A percentile compares a stretch with the other conserved stretches of the same genome.
These are phyloP conservation scores for Pelobates fuscus DNA, from an alignment of 2,113 vertebrate genomes.

Conservation along the genomic window DNA sequence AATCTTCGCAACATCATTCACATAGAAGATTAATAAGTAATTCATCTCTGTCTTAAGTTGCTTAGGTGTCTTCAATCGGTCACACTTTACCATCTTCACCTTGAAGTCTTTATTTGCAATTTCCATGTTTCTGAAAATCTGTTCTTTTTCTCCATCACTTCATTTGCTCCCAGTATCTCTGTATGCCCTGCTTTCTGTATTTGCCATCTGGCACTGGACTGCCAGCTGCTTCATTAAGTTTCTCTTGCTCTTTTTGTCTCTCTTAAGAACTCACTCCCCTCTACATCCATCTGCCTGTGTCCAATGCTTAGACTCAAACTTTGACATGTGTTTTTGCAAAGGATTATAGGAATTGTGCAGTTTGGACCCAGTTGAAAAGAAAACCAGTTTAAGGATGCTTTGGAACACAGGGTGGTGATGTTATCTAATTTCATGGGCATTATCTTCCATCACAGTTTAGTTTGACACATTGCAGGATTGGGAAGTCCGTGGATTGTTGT, in stretches of 20 bases:
- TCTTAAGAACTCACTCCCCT: neutral
- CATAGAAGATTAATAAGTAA: too few species aligned
- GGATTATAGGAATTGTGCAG: too few species aligned
- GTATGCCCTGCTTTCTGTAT: slow-evolving; percentile 3
- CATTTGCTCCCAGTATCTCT: neutral
- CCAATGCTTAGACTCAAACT: neutral
- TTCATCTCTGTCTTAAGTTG: neutral
- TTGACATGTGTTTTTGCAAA: too few species aligned
- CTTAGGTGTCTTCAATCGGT: neutral
- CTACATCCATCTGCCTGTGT: neutral
- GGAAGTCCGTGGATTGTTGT: too few species aligned
- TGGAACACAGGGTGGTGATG: too few species aligned
- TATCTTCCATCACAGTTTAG: too few species aligned
- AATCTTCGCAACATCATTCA: neutral
- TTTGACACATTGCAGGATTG: too few species aligned
- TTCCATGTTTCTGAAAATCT: neutral
- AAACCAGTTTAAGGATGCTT: too few species aligned
- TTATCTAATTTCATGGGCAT: too few species aligned
- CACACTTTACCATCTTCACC: neutral
- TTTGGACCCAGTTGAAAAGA: too few species aligned
- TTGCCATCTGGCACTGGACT: slow-evolving; percentile 18
- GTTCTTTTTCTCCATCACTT: neutral
- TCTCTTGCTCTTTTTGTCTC: neutral
- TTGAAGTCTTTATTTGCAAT: neutral
- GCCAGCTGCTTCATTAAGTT: slow-evolving; percentile 29